These are phyloP conservation scores for Ursus arctos DNA, from an alignment of 2,113 vertebrate species.

Conservation along the genomic window DNA sequence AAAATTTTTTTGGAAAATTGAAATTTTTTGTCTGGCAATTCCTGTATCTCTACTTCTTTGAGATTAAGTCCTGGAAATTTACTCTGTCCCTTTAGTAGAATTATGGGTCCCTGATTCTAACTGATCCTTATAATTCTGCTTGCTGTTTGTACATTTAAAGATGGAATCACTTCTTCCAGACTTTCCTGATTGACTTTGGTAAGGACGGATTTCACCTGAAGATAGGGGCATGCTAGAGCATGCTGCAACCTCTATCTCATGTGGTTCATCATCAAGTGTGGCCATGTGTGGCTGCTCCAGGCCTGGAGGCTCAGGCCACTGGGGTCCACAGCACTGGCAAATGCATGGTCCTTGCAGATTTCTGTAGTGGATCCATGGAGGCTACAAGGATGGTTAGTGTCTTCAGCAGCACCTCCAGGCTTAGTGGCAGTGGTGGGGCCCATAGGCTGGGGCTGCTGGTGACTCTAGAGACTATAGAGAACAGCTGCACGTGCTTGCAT, in stretches of 20 bases:
- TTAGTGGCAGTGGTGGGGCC: not conserved
- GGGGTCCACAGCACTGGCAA: not conserved
- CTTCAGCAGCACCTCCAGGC: not conserved
- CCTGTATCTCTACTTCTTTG: not conserved
- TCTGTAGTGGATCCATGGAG: not conserved
- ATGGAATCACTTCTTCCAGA: not conserved
- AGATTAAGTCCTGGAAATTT: not conserved
- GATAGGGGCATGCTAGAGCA: not conserved
- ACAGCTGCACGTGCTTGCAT: not conserved
- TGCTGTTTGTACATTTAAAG: not conserved
- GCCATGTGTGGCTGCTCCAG: not conserved
- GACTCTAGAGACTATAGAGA: not conserved
- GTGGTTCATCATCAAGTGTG: not conserved
- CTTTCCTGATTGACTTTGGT: not conserved
- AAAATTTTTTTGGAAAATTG: not conserved
- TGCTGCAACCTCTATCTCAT: not conserved
- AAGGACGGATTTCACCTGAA: not conserved
- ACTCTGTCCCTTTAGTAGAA: not conserved
- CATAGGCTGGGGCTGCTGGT: not conserved
- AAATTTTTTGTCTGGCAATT: not conserved
- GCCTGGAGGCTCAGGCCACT: not conserved
- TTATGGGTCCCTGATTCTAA: not conserved
- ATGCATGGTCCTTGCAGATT: not conserved
- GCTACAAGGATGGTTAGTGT: not conserved
- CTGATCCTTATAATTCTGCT: not conserved